Conservation (phyloP, 2,113 vertebrate genomes). For the Notarius lentiginosus region DNA sequence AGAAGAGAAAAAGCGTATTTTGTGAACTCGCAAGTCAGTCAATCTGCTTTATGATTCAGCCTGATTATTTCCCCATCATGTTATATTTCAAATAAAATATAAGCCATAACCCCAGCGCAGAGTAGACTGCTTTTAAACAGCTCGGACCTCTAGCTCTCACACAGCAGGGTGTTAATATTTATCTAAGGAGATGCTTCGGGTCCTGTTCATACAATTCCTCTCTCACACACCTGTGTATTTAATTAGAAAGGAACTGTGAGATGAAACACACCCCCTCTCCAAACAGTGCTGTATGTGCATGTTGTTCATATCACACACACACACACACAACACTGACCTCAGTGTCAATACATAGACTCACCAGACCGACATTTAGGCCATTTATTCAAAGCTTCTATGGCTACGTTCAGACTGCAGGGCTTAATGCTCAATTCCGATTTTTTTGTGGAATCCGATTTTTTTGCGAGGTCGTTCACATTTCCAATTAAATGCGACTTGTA, state of each 20-base stretch:
- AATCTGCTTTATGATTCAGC: neutral
- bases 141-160: neutral
- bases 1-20: neutral
- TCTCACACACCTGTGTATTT: conserved; percentile 57
- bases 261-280: conserved; percentile 17
- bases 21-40: neutral
- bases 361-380: neutral
- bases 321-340: conserved; percentile 17
- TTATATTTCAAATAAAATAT: neutral
- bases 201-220: neutral
- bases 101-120: neutral
- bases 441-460: too few species aligned
- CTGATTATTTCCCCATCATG: neutral
- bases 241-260: conserved; percentile 49
- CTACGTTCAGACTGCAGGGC: too few species aligned
- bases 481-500: too few species aligned
- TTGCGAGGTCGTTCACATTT: too few species aligned
- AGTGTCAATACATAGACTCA: neutral
- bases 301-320: conserved; percentile 11
- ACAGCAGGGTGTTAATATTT: conserved; percentile 30
- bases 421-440: too few species aligned
- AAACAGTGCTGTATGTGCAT: conserved; percentile 17
- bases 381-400: too few species aligned
- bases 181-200: conserved; percentile 7
- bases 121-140: neutral